A percentile compares a stretch with the other conserved stretches of the same genome.
Conservation (phyloP, 2,113 vertebrate species). For the Perca flavescens region DNA sequence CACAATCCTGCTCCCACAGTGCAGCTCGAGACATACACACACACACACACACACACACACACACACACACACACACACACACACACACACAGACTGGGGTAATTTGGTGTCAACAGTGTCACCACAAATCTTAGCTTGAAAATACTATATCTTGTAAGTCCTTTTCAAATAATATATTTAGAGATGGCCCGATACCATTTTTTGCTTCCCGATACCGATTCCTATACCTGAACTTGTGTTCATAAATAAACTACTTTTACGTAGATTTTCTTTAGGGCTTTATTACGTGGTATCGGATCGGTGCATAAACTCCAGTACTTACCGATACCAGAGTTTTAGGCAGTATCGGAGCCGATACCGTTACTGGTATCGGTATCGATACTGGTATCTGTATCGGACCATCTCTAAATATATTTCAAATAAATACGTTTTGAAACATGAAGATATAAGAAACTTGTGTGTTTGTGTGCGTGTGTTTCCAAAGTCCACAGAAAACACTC, state of each 20-base stretch:
- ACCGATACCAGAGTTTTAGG: too few relatives aligned
- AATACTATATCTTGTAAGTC: background rate
- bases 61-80: background rate
- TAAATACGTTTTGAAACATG: background rate
- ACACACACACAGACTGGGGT: background rate
- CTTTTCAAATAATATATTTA: background rate
- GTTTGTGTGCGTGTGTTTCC: background rate
- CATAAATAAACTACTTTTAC: too few relatives aligned
- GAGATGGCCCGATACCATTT: too few relatives aligned
- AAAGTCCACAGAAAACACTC: background rate
- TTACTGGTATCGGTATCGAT: too few relatives aligned
- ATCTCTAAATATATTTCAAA: too few relatives aligned
- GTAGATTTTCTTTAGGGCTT: too few relatives aligned
- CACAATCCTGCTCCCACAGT: conserved; percentile 23
- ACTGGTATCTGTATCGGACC: too few relatives aligned
- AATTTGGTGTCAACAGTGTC: conserved; percentile 11
- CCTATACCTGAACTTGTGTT: too few relatives aligned
- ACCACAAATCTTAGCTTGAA: background rate
- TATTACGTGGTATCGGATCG: too few relatives aligned
- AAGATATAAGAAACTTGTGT: background rate
- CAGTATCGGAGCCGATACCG: too few relatives aligned
- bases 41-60: conserved; percentile 20
- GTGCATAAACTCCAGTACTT: too few relatives aligned
- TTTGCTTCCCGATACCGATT: too few relatives aligned
- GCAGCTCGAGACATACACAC: conserved; percentile 3